Conservation (phyloP, 2,888 invertebrate genomes). For the Ariolimax columbianus region DNA sequence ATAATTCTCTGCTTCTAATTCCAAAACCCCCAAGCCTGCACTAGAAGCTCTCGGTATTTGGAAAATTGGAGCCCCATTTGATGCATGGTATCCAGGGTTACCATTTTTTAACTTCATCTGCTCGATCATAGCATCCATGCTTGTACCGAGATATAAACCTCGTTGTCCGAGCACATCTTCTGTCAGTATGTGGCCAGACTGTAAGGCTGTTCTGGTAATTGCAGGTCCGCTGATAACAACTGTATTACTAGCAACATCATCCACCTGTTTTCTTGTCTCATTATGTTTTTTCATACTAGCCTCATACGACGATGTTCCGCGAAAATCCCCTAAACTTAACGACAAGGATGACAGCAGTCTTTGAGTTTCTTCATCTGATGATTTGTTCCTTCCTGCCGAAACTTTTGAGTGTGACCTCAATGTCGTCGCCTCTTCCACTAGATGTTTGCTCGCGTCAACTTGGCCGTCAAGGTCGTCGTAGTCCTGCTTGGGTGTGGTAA, state of each 20-base stretch:
- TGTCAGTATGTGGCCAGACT: neutral
- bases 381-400: neutral
- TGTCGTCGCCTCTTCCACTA: neutral
- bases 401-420: neutral
- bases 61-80: neutral
- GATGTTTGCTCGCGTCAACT: neutral
- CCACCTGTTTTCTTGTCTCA: neutral
- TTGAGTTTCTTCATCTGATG: neutral
- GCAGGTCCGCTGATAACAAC: constrained; percentile 14
- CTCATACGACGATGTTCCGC: constrained; percentile 27
- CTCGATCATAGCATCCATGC: neutral
- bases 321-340: constrained; percentile 8
- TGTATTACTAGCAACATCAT: neutral
- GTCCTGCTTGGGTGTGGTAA: constrained; percentile 10
- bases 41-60: neutral
- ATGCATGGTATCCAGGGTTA: neutral
- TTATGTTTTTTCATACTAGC: neutral
- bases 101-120: neutral
- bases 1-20: neutral
- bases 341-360: constrained; percentile 4
- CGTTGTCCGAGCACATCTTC: neutral
- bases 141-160: neutral
- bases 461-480: neutral
- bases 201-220: neutral
- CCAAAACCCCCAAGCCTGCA: neutral